These are phyloP conservation scores for Lates japonicus DNA, from an alignment of 2,797 vertebrate genomes.

Conservation along the genomic window DNA sequence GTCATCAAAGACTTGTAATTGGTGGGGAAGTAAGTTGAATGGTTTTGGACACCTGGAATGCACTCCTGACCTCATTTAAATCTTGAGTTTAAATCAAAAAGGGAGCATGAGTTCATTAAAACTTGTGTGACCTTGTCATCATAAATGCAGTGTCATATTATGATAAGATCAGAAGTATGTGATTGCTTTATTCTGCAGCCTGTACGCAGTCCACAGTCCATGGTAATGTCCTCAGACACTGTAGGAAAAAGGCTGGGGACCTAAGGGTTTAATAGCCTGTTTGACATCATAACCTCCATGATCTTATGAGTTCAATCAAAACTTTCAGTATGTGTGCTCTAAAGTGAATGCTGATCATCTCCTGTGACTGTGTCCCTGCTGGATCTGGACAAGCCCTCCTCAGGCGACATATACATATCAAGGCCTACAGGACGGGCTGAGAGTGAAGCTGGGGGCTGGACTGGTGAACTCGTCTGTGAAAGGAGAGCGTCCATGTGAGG, in stretches of 20 bases:
- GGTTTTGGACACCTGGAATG: conserved; percentile 16
- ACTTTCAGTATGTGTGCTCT: conserved; percentile 5
- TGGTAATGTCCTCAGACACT: conserved; percentile 9
- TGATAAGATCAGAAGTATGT: background rate
- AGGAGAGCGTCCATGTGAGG: conserved; percentile 76
- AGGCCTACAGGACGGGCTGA: conserved; percentile 41
- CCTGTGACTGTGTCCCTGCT: conserved; percentile 35
- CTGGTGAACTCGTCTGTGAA: conserved; percentile 34
- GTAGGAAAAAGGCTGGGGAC: background rate
- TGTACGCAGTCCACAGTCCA: conserved; percentile 5
- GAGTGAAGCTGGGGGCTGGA: conserved; percentile 30
- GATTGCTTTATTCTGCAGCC: conserved; percentile 66
- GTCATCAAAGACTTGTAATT: background rate
- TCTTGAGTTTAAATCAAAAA: conserved; percentile 8
- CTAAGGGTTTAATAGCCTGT: conserved; percentile 75
- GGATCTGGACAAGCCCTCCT: conserved; percentile 49
- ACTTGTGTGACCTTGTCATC: background rate
- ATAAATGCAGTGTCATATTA: conserved; percentile 7
- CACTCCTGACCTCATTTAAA: background rate
- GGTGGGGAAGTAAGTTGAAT: conserved; percentile 1
- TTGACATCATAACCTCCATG: conserved; percentile 80
- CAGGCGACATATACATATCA: conserved; percentile 43
- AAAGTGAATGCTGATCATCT: conserved; percentile 23
- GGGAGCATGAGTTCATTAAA: background rate
- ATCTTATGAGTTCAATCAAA: background rate